Base-by-base conservation (phyloP, 2,888 invertebrate species). In the Pycnomerus fuliginosus region DNA sequence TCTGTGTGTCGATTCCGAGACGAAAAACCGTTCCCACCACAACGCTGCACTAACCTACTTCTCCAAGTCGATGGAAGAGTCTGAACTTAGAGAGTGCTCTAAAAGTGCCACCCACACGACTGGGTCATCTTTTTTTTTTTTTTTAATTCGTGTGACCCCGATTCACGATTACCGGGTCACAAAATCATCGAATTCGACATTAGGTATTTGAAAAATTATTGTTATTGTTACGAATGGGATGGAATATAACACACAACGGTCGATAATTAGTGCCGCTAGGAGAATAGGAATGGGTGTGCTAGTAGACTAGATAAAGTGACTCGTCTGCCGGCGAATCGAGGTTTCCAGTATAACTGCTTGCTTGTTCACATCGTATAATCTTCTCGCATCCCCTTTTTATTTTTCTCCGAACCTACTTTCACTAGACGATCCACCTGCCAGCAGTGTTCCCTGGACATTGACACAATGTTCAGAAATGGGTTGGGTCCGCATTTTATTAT, bases 1-100 rank as follows among this genome's bases (percentile, higher is more conserved):
- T 71, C 65, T 48, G 50, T 41, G 51, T 53, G 48, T 52, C 57
- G 47, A 43, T 48, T 40, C 51, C 27, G 33, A 32, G 34, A 34
- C 47, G 33, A 42, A 41, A 42, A 32, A 36, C 33, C 27, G 28
- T 35, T 38, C 41, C 45, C 33, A 35, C 48, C 55, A 57, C 57
- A 46, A 56, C 56, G 56, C 61, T 66, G 65, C 64, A 70, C 70
- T 70, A 70, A 71, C 70, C 71, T 69, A 71, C 70, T 69, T 70
- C 65, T 60, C 51, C 33, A 39, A 38, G 37, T 44, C 48, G 52
- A 56, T 52, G 52, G 55, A 52, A 54, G 56, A 58, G 55, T 52
- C 58, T 49, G 44, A 47, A 64, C 58, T 61, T 64, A 65, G 64
- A 66, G 63, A 63, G 60, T 60, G 60, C 59, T 61, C 51, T 55